Conservation (phyloP, 2,113 vertebrate species). For the Octodon degus region DNA sequence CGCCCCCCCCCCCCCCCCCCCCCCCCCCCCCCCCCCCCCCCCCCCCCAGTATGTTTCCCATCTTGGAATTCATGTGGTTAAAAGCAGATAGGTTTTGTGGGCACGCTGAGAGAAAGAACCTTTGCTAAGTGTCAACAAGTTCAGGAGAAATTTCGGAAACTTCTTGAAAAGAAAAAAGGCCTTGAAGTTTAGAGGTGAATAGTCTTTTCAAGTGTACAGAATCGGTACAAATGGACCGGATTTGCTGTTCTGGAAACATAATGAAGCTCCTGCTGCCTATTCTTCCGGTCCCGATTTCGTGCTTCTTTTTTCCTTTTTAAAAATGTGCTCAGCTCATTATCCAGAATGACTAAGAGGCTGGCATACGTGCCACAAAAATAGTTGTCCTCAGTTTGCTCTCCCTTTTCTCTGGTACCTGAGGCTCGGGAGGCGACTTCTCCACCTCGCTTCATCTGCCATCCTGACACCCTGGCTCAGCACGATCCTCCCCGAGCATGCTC, state of each 20-base stretch:
- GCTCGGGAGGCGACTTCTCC: constrained; percentile 29
- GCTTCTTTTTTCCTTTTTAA: constrained; percentile 1
- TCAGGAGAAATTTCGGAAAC: constrained; percentile 6
- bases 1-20: too few relatives aligned
- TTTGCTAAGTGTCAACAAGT: neutral
- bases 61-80: neutral
- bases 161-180: neutral
- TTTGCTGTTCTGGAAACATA: constrained; percentile 41
- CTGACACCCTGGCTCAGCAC: accelerated
- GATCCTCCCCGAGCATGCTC: accelerated
- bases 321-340: constrained; percentile 62
- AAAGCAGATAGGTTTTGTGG: neutral
- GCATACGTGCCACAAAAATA: constrained; percentile 8
- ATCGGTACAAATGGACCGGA: neutral
- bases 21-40: too few relatives aligned
- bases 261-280: neutral
- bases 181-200: neutral
- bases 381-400: neutral
- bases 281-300: constrained; percentile 7
- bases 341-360: constrained; percentile 65
- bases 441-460: neutral
- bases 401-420: neutral
- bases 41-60: neutral
- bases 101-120: neutral
- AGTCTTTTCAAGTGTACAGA: constrained; percentile 25